Evolutionary conservation across 1,140 invertebrate species (phyloP).

Genomic region (Platyscapa corneri): DNA sequence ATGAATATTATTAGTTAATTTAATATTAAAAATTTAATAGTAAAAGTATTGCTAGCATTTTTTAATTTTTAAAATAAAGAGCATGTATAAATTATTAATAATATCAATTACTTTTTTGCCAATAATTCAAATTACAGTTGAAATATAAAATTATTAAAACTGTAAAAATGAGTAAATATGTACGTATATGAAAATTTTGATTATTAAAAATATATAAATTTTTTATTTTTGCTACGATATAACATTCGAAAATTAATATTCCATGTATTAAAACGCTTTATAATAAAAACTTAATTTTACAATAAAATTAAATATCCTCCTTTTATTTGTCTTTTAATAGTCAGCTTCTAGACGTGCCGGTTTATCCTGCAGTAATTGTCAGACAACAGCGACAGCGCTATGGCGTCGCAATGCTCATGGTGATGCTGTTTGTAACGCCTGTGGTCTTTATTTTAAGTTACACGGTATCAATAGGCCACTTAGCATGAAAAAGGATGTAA

Average conservation of each 20-base stretch:
- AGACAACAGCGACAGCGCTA: constrained; percentile 88
- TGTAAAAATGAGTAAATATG: background rate
- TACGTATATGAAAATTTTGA: background rate
- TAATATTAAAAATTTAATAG: no score
- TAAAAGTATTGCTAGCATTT: no score
- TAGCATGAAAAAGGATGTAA: constrained; percentile 97
- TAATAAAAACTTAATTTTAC: background rate
- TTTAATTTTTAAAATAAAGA: no score
- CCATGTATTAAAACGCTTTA: background rate
- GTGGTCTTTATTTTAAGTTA: constrained; percentile 94
- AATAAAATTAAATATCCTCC: background rate
- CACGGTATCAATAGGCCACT: constrained; percentile 90
- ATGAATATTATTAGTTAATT: no score
- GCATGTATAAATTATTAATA: background rate
- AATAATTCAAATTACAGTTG: background rate
- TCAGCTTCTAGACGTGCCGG: constrained; percentile 84
- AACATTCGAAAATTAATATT: background rate
- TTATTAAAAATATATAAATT: no score
- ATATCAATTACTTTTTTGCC: background rate
- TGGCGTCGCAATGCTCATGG: constrained; percentile 92
- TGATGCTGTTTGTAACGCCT: constrained; percentile 95
- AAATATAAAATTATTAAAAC: background rate
- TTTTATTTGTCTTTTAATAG: constrained; percentile 50
- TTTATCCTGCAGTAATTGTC: constrained; percentile 92
- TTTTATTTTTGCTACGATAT: background rate